Evolutionary conservation across 2,113 vertebrate genomes (phyloP), one percentile per base, ranked within the genome.

Genomic region (Cyprinodon tularosa): DNA sequence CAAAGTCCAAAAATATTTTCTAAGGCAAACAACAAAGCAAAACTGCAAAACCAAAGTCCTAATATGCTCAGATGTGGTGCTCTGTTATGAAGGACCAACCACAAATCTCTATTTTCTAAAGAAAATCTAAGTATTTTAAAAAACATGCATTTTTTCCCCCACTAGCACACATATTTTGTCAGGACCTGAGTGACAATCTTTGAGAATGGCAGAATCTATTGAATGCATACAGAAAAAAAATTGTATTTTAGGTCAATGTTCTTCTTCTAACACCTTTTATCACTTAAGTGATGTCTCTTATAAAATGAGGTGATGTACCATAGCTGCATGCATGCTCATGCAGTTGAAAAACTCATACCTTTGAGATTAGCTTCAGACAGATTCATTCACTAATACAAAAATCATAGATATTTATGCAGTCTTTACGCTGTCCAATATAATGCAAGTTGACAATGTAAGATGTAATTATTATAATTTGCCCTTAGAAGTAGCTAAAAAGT

Each of bases 381-480:
- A 87, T 83, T 82, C 77, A 86, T 87, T 77, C 84, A 88, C 68
- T 65, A 78, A 82, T 78, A 85, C 84, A 86, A 86, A 79, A 85
- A 61, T n/a, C 9, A 2, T 57, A 57, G 5, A 20, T 20, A n/a
- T n/a, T 10, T n/a, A 57, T n/a, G 50, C 50, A 84, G 86, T 82
- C 88, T 93, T 94, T 89, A 91, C 78, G 89, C 92, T 92, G 90
- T 90, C 84, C 90, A 91, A 96, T 88, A 91, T 88, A 94, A 97
- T 99, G 97, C 97, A 98, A 99, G 97, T 98, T 99, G 97, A 99
- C 97, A 99, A 99, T 96, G 96, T 96, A 93, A 93, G 92, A 92
- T 93, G 88, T 94, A 88, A 88, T 88, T 91, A 86, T 93, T 93
- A 93, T 94, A 86, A 93, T 93, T 95, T 95, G 93, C 94, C 90